phyloP scores from a whole-genome alignment of 2,797 vertebrate species.

The Cygnus olor region DNA sequence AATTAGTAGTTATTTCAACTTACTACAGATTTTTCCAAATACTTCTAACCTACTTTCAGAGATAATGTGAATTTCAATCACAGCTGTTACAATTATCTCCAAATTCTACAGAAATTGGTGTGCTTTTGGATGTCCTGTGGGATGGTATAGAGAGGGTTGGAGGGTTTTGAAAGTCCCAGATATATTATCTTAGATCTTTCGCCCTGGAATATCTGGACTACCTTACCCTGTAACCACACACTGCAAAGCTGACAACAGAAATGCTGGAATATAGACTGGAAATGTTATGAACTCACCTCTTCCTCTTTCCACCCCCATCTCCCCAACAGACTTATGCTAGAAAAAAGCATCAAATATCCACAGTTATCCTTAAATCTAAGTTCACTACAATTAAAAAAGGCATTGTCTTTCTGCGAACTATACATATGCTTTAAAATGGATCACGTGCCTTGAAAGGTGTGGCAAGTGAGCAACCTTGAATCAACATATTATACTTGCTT shows the following conservation, averaged over 20 bases:
- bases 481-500: background rate
- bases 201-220: conserved; percentile 55
- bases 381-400: background rate
- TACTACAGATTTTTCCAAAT: background rate
- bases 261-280: conserved; percentile 67
- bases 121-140: background rate
- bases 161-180: background rate
- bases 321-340: conserved; percentile 56
- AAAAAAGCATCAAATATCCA: conserved; percentile 55
- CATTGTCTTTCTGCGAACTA: background rate
- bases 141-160: background rate
- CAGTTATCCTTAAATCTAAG: conserved; percentile 11
- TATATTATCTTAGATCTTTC: conserved; percentile 8
- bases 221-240: conserved; percentile 51
- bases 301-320: conserved; percentile 71
- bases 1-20: background rate
- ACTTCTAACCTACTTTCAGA: background rate
- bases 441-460: background rate
- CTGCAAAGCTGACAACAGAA: conserved; percentile 54
- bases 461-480: background rate
- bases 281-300: conserved; percentile 74
- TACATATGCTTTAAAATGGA: background rate
- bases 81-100: background rate
- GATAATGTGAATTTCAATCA: background rate
- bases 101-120: background rate